Conservation (phyloP, 2,113 vertebrate genomes). For the Oncorhynchus mykiss region DNA sequence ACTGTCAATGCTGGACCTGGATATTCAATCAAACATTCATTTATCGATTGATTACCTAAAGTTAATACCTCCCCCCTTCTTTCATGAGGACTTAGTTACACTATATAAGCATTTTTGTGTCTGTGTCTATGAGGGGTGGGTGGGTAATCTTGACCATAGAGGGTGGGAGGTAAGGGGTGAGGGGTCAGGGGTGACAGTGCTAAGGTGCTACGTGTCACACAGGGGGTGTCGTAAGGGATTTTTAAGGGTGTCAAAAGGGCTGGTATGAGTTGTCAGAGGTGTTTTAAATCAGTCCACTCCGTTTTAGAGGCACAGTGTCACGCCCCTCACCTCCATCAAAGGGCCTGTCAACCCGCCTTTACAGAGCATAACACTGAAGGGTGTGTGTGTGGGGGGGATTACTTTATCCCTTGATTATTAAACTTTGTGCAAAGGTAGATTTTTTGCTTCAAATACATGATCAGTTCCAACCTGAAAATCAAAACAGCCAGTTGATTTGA, state of each 20-base stretch:
- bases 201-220: conserved; percentile 36
- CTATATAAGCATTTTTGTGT: not conserved
- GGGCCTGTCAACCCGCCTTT: conserved; percentile 48
- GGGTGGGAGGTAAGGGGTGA: not conserved
- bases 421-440: too few species aligned
- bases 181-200: conserved; percentile 27
- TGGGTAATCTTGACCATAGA: not conserved
- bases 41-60: not conserved
- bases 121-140: too few species aligned
- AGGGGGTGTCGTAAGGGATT: conserved; percentile 28
- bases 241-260: conserved; percentile 27
- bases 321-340: conserved; percentile 43
- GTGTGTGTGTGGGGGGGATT: not conserved
- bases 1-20: not conserved
- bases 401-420: too few species aligned
- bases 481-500: not conserved
- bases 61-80: not conserved
- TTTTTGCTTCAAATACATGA: not conserved
- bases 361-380: conserved; percentile 14
- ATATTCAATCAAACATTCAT: not conserved
- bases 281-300: conserved; percentile 13
- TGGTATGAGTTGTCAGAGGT: conserved; percentile 12
- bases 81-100: not conserved
- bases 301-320: conserved; percentile 33
- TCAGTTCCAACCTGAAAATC: not conserved